Percentiles rank a stretch among this genome's conserved stretches.
These are phyloP conservation scores for Typhlomys cinereus DNA, from an alignment of 2,113 vertebrate species.

Conservation along the genomic window DNA sequence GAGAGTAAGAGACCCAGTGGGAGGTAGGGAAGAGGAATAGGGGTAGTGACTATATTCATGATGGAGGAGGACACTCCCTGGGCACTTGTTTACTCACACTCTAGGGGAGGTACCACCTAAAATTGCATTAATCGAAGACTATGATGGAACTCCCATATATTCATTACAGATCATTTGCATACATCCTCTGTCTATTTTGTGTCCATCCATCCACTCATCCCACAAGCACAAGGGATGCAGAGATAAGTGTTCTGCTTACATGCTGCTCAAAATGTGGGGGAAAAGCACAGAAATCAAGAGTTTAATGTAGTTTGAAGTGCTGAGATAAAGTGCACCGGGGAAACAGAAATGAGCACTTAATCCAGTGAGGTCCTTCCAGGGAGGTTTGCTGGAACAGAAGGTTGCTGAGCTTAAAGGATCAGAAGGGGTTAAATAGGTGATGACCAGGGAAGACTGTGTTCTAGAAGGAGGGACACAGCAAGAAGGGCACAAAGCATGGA, in stretches of 20 bases:
- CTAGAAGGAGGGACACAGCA: neutral
- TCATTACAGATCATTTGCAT: neutral
- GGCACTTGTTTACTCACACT: too few species aligned
- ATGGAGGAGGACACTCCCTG: too few species aligned
- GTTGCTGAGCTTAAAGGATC: neutral
- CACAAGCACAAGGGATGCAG: neutral
- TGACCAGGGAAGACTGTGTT: neutral
- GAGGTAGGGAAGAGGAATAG: too few species aligned
- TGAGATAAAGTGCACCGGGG: neutral
- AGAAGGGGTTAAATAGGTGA: constrained; percentile 15
- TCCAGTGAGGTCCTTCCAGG: neutral
- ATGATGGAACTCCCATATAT: neutral
- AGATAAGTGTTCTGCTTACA: neutral
- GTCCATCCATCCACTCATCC: neutral
- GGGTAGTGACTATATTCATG: too few species aligned
- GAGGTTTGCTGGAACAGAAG: constrained; percentile 3
- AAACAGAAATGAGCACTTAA: constrained; percentile 41
- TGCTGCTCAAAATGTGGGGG: neutral
- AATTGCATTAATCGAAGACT: neutral
- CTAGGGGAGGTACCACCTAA: too few species aligned
- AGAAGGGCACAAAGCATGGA: neutral
- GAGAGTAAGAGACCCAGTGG: too few species aligned
- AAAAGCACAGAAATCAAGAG: neutral
- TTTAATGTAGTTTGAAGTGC: constrained; percentile 46
- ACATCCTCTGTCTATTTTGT: neutral